These are phyloP conservation scores for Steinernema hermaphroditum DNA, from an alignment of 2,888 invertebrate species.

Conservation along the genomic window DNA sequence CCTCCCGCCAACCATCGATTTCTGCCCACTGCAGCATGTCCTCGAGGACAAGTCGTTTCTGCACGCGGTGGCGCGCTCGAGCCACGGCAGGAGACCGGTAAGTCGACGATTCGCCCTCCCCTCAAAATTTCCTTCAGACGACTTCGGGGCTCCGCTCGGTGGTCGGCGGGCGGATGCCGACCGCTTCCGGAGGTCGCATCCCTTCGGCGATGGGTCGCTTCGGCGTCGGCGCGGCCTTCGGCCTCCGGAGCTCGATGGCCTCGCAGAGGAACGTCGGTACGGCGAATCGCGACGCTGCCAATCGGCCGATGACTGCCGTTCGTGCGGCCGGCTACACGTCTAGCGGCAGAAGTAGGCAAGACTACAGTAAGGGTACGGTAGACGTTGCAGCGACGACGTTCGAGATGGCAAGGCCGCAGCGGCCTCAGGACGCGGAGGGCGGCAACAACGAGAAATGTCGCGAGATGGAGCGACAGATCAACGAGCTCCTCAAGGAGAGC, in stretches of 20 bases:
- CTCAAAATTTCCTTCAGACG: too few species aligned
- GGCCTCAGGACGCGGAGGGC: constrained; percentile 49
- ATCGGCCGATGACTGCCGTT: constrained; percentile 91
- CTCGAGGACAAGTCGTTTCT: constrained; percentile 78
- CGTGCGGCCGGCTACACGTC: constrained; percentile 93
- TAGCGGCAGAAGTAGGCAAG: constrained; percentile 70
- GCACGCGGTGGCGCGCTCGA: constrained; percentile 76
- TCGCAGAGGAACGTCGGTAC: not conserved
- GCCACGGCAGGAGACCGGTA: constrained; percentile 76
- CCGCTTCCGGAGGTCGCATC: constrained; percentile 33
- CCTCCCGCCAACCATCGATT: too few species aligned
- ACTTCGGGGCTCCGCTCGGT: constrained; percentile 38
- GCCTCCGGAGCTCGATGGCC: not conserved
- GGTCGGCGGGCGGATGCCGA: constrained; percentile 32
- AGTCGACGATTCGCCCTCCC: constrained; percentile 34
- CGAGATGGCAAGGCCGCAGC: constrained; percentile 37
- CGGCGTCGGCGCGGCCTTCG: constrained; percentile 63
- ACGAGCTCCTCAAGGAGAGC: constrained; percentile 86
- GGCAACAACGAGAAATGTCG: constrained; percentile 90
- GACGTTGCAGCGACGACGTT: constrained; percentile 18
- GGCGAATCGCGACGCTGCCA: constrained; percentile 52
- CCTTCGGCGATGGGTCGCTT: constrained; percentile 47
- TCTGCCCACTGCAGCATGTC: constrained; percentile 71
- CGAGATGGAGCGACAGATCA: constrained; percentile 84
- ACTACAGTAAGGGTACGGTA: not conserved